Percentiles rank a stretch among this genome's conserved stretches.
Conservation (phyloP, 2,888 invertebrate genomes). For the Elysia crispata region DNA sequence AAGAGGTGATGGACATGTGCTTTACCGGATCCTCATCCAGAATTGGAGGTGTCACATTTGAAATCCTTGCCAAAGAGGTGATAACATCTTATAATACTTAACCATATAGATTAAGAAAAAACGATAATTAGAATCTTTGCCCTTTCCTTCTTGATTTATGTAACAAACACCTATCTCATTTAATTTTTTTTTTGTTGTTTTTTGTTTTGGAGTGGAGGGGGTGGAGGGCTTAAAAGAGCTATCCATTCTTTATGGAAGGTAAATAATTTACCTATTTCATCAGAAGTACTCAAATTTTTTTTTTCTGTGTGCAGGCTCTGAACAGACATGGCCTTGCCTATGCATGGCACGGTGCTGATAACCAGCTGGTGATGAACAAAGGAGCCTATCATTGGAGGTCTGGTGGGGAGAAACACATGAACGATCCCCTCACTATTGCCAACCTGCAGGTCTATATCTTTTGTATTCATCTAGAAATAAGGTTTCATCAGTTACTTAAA, state of each 20-base stretch:
- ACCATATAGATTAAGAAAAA: no score
- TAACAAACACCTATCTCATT: no score
- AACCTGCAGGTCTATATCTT: constrained; percentile 82
- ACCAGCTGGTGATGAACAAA: constrained; percentile 88
- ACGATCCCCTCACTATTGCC: constrained; percentile 92
- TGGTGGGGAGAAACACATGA: constrained; percentile 97
- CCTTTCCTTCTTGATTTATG: no score
- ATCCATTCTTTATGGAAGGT: no score
- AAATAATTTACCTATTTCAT: no score
- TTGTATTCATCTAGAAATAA: background rate
- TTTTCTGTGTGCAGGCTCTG: constrained; percentile 54
- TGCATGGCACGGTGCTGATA: constrained; percentile 83
- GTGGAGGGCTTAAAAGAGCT: no score
- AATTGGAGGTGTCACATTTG: constrained; percentile 93
- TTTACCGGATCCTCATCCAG: constrained; percentile 87
- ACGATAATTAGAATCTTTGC: no score
- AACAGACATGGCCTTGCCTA: constrained; percentile 82
- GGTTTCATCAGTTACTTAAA: background rate
- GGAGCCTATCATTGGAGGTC: constrained; percentile 98
- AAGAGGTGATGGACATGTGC: constrained; percentile 95
- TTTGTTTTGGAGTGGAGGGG: no score
- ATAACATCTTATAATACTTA: constrained; percentile 7
- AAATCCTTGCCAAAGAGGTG: constrained; percentile 89
- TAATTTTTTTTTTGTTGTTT: no score
- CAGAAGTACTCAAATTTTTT: no score